A percentile compares a stretch with the other conserved stretches of the same genome.
phyloP scores from a whole-genome alignment of 2,888 invertebrate genomes.

The Ochropleura plecta region DNA sequence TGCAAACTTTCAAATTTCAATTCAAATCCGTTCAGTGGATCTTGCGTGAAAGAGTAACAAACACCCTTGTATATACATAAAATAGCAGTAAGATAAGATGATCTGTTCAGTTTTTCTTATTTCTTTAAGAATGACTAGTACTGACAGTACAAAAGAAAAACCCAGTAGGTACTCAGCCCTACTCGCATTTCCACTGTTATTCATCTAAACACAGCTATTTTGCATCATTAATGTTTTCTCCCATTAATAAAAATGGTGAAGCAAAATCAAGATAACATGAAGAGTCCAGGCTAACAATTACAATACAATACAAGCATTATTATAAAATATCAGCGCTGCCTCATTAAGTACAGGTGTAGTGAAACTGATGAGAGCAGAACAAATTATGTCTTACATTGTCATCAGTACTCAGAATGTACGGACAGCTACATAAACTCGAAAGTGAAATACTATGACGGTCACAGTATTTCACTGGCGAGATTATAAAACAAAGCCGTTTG shows the following conservation, averaged over 20 bases:
- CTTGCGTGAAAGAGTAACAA: neutral
- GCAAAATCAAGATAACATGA: slow-evolving; percentile 41
- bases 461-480: no score
- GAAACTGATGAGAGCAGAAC: slow-evolving; percentile 67
- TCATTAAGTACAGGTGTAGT: slow-evolving; percentile 61
- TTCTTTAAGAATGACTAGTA: neutral
- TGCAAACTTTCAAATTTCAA: neutral
- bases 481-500: neutral
- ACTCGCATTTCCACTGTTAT: neutral
- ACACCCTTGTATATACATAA: neutral
- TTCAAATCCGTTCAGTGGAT: neutral
- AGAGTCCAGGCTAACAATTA: slow-evolving; percentile 43
- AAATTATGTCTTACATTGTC: slow-evolving; percentile 64
- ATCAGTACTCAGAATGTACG: slow-evolving; percentile 32
- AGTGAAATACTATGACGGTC: slow-evolving; percentile 41
- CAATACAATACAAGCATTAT: slow-evolving; percentile 54
- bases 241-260: slow-evolving; percentile 16
- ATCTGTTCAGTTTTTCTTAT: neutral
- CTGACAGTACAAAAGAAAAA: neutral
- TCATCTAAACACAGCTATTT: neutral
- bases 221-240: slow-evolving; percentile 40
- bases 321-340: slow-evolving; percentile 50
- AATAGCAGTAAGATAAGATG: neutral
- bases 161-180: neutral
- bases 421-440: slow-evolving; percentile 55